Evolutionary conservation across 2,888 invertebrate genomes (phyloP), one percentile per base, ranked within the genome.

Genomic region (Mythimna impura): DNA sequence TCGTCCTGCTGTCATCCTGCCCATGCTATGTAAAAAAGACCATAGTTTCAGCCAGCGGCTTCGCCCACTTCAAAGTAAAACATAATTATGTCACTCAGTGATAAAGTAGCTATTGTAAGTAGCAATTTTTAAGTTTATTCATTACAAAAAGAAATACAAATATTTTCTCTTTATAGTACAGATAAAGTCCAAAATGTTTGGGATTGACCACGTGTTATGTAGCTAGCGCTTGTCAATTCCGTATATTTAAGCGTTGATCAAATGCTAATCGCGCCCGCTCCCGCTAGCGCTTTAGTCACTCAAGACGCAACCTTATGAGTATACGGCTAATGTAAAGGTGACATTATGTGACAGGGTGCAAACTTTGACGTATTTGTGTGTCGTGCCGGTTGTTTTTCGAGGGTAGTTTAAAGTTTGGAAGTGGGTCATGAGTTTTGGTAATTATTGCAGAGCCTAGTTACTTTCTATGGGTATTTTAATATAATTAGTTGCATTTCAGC

Each of bases 311-410:
- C 50, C 71, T 54, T 58, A 76, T 68, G 60, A 58, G 66, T 63
- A 80, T 66, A 82, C 63, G 64, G 71, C 63, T 81, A 84, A 78
- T 81, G 77, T 81, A 30, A 65, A 69, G 63, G 69, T 55, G 73
- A 61, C 73, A 57, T 83, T 80, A 74, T 81, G 71, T 79, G 71
- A 73, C 67, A 80, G 62, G 70, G 62, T 68, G 76, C 71, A 71
- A 76, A 85, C 84, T 82, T 79, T 77, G 76, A 73, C 73, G 72
- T 82, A 73, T 78, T 83, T 82, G 83, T 83, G 77, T 77, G 83
- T 71, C 79, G 81, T 82, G 83, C 74, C 22, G 34, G 65, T 60
- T 71, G 54, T 64, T 65, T 70, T 81, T 82, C 34, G 36, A 34
- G n/a, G 80, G 65, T 64, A 58, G 72, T 70, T 80, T 71, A 68